These are phyloP conservation scores for Saimiri boliviensis DNA, from an alignment of 2,113 vertebrate genomes.

Conservation along the genomic window DNA sequence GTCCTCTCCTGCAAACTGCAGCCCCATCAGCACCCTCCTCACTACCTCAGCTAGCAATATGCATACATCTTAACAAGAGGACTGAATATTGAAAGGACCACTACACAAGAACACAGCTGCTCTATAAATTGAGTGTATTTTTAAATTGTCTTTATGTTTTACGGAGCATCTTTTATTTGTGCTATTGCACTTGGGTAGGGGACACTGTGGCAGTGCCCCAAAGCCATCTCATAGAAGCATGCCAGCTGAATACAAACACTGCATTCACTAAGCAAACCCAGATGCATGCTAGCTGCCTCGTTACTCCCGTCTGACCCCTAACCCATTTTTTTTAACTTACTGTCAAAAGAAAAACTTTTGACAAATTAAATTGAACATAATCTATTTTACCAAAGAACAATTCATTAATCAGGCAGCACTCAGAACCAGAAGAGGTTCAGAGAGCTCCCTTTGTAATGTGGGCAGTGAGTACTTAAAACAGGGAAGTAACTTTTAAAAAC, in stretches of 20 bases:
- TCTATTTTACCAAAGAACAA: too few species aligned
- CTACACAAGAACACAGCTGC: background rate
- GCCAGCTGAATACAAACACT: background rate
- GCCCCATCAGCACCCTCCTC: background rate
- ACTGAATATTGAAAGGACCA: accelerated
- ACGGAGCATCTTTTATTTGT: background rate
- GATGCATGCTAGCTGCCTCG: background rate
- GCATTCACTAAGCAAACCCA: background rate
- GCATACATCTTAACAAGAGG: background rate
- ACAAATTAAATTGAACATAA: too few species aligned
- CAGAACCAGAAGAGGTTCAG: too few species aligned
- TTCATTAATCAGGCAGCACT: too few species aligned
- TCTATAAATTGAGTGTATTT: background rate
- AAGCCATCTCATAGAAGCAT: background rate
- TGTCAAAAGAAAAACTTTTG: too few species aligned
- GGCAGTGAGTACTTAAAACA: too few species aligned
- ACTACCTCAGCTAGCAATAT: background rate
- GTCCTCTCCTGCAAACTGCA: background rate
- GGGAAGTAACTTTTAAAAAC: too few species aligned
- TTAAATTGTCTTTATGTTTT: background rate
- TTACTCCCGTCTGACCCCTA: background rate
- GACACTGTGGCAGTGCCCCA: background rate
- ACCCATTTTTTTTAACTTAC: background rate
- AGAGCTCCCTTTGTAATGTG: too few species aligned
- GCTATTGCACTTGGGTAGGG: background rate